A percentile compares a stretch with the other conserved stretches of the same genome.
phyloP scores from a whole-genome alignment of 2,113 vertebrate species.

The Ivindomyrus marchei region DNA sequence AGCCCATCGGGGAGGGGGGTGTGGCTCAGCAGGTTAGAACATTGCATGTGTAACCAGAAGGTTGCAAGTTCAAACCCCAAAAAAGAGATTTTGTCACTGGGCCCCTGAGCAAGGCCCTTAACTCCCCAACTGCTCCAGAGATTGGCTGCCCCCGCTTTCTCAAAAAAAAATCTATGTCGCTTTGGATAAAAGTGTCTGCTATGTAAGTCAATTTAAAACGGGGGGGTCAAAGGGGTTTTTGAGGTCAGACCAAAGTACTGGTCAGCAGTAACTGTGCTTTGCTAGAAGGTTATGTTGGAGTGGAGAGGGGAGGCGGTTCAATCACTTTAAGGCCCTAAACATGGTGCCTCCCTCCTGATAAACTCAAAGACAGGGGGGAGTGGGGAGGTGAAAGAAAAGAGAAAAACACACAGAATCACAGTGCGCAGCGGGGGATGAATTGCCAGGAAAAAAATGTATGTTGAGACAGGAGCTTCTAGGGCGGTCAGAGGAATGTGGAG shows the following conservation, averaged over 20 bases:
- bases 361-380: conserved; percentile 6
- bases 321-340: conserved; percentile 35
- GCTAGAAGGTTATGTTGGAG: conserved; percentile 50
- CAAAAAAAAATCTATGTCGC: conserved; percentile 39
- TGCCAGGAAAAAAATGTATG: conserved; percentile 31
- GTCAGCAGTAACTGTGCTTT: conserved; percentile 24
- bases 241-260: conserved; percentile 36
- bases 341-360: conserved; percentile 33
- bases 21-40: background rate
- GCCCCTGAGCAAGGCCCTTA: background rate
- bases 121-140: background rate
- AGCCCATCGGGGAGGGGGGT: conserved; percentile 15
- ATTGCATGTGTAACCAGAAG: background rate
- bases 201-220: conserved; percentile 38
- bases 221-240: conserved; percentile 30
- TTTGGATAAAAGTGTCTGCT: conserved; percentile 44
- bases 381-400: conserved; percentile 1
- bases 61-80: background rate
- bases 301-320: conserved; percentile 37
- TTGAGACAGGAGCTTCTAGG: conserved; percentile 58
- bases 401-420: background rate
- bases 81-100: background rate
- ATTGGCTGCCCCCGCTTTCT: background rate
- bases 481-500: conserved; percentile 65
- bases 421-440: background rate